phyloP scores from a whole-genome alignment of 1,140 invertebrate species.

The Nautilus pompilius region DNA sequence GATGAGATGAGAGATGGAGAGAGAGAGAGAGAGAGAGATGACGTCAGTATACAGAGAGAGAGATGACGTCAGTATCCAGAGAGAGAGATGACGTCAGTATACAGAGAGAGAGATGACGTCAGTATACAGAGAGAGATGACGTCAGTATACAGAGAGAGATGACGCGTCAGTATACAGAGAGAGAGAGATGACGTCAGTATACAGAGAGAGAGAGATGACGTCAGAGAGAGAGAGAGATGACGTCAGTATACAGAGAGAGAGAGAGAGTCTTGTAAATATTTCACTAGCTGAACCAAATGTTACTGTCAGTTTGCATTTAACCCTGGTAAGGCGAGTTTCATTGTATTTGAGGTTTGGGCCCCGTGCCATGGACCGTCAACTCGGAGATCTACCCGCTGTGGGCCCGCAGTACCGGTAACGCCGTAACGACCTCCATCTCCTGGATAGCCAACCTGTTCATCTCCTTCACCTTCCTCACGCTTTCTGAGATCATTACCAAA shows the following conservation, averaged over 20 bases:
- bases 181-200: not conserved
- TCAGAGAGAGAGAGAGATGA: not conserved
- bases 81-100: not conserved
- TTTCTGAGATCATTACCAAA: conserved; percentile 58
- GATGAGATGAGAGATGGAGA: too few relatives aligned
- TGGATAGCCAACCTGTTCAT: conserved; percentile 64
- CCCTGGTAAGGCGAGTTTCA: not conserved
- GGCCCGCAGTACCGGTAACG: conserved; percentile 62
- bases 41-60: not conserved
- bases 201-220: not conserved
- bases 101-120: not conserved
- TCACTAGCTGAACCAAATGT: not conserved
- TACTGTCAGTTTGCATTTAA: not conserved
- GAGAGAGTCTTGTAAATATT: not conserved
- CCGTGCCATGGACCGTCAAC: conserved; percentile 68
- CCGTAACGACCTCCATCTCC: conserved; percentile 62
- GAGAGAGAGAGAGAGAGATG: not conserved
- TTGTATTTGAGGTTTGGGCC: conserved; percentile 60
- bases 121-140: not conserved
- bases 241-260: not conserved
- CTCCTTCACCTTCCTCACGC: conserved; percentile 63
- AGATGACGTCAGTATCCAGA: not conserved
- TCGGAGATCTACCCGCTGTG: conserved; percentile 67
- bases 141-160: not conserved
- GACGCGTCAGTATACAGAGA: not conserved